Conservation (phyloP, 1,140 invertebrate genomes). For the Saxidomus purpurata region DNA sequence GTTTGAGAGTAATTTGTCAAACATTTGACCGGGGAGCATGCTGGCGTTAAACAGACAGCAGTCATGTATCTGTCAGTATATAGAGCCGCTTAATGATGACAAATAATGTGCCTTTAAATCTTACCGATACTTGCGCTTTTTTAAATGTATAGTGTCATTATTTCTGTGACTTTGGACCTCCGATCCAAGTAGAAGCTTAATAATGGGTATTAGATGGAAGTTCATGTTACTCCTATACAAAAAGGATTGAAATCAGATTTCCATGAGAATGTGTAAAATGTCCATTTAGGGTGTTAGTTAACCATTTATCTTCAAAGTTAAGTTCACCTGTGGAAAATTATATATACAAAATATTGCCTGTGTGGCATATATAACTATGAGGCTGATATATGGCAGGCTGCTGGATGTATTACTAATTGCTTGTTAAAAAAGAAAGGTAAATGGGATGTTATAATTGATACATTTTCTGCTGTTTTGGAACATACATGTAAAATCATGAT, state of each 20-base stretch:
- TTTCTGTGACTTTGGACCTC: not conserved
- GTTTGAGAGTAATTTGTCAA: not conserved
- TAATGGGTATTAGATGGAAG: not conserved
- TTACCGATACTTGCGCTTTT: not conserved
- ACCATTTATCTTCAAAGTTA: conserved; percentile 8
- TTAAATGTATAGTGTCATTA: conserved; percentile 9
- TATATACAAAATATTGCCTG: not conserved
- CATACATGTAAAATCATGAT: no score
- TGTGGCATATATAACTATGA: not conserved
- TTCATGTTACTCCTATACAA: not conserved
- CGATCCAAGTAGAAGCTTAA: not conserved
- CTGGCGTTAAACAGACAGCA: not conserved
- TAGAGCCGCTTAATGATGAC: not conserved
- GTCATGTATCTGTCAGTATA: not conserved
- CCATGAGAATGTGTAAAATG: conserved; percentile 7
- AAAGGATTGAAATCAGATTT: not conserved
- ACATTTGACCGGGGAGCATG: not conserved
- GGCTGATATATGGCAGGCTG: not conserved
- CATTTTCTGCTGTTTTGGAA: no score
- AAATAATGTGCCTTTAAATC: not conserved
- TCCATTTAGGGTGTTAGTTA: not conserved
- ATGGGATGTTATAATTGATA: not conserved
- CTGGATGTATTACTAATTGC: not conserved
- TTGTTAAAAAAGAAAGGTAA: not conserved
- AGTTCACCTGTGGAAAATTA: not conserved